A percentile compares a stretch with the other conserved stretches of the same genome.
These are phyloP conservation scores for Frieseomelitta varia DNA, from an alignment of 1,140 invertebrate genomes.

Conservation along the genomic window DNA sequence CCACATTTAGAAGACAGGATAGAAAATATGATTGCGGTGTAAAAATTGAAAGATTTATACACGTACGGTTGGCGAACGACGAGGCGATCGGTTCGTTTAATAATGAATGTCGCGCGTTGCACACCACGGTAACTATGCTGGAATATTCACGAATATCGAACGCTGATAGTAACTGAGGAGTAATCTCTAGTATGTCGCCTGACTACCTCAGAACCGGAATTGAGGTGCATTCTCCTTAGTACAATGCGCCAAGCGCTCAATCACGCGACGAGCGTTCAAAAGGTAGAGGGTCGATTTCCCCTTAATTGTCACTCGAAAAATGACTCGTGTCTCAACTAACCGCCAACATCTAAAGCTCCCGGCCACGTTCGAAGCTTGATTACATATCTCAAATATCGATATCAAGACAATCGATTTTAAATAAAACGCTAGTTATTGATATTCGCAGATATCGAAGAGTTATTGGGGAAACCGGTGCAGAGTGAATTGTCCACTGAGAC, in stretches of 20 bases:
- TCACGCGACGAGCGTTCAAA: neutral
- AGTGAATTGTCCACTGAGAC: conserved; percentile 85
- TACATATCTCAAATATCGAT: too few species aligned
- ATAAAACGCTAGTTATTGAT: too few species aligned
- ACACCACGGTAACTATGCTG: neutral
- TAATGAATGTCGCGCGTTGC: neutral
- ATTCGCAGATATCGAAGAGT: conserved; percentile 84
- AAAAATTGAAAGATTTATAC: neutral
- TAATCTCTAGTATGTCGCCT: neutral
- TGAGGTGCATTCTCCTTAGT: neutral
- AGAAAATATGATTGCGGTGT: neutral
- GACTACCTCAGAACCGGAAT: neutral
- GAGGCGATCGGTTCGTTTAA: neutral
- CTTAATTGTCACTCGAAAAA: neutral
- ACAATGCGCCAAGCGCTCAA: neutral
- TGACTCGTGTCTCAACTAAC: neutral
- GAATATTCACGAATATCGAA: neutral
- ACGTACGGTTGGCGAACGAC: neutral
- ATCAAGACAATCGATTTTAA: too few species aligned
- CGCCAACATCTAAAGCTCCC: too few species aligned
- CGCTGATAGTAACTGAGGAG: neutral
- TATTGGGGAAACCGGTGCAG: conserved; percentile 87
- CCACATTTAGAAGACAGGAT: too few species aligned
- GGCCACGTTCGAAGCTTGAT: too few species aligned
- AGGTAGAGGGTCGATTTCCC: neutral